Evolutionary conservation across 2,797 vertebrate genomes (phyloP), one percentile per base, ranked within the genome.

Genomic region (Artibeus lituratus): DNA sequence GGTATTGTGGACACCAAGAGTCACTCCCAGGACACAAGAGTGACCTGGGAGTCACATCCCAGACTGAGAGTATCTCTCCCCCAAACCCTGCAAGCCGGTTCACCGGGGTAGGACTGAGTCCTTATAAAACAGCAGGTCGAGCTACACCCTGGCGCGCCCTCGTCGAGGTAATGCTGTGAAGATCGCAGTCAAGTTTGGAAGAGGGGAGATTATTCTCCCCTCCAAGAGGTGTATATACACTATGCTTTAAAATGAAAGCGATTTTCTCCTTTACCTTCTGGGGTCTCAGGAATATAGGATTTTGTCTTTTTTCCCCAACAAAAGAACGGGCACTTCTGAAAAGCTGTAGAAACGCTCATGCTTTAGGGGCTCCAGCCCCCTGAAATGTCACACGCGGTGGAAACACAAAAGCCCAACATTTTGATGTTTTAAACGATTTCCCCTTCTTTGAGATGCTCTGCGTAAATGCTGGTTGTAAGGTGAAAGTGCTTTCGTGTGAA

Each of bases 331-430:
- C 88, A 92, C 18, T 89, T 97, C 65, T 85, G 42, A 93, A 93
- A 94, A 69, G 76, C 92, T 70, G 57, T 86, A 85, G 95, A 81
- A 96, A 80, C 59, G 67, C 74, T 94, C 93, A 87, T 84, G 47
- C 95, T 69, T 97, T 76, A 90, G 96, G 97, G 84, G 91, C 91
- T 80, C 93, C 87, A 59, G 89, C 92, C 86, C 84, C 87, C 84
- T 74, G 92, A 90, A 96, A 86, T 88, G 90, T 87, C 77, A 77
- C 94, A 90, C 39, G 51, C n/a, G 7, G 93, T 83, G 87, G 80
- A 73, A 96, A 90, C 70, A 93, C 95, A 97, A 97, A 97, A 93
- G 94, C 96, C 89, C 92, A 95, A 94, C 90, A 70, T 95, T 95
- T 87, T 91, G 94, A 87, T 96, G 84, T 97, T 97, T 97, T 96